phyloP scores from a whole-genome alignment of 2,113 vertebrate species.

The Macrotis lagotis region DNA sequence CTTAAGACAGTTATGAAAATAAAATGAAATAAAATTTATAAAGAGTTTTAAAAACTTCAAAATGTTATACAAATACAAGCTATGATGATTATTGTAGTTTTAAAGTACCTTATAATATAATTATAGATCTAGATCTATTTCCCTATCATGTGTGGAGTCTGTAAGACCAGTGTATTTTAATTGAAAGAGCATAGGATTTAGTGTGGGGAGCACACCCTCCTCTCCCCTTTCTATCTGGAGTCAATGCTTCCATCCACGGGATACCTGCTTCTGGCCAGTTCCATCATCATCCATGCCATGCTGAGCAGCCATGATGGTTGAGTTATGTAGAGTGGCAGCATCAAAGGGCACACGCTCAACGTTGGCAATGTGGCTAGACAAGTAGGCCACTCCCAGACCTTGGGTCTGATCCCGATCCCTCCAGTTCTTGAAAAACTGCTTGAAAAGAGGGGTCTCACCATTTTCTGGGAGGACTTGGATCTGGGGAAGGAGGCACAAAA shows the following conservation, averaged over 20 bases:
- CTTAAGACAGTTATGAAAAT: background rate
- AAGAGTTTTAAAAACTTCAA: background rate
- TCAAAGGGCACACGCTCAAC: conserved; percentile 95
- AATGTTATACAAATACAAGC: background rate
- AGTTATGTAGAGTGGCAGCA: conserved; percentile 90
- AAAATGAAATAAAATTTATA: background rate
- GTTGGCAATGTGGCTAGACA: conserved; percentile 94
- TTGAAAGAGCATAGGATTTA: rapidly evolving
- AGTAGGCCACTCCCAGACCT: conserved; percentile 90
- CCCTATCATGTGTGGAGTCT: background rate
- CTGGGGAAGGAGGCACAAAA: conserved; percentile 66
- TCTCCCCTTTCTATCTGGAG: rapidly evolving
- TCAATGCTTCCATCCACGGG: rapidly evolving
- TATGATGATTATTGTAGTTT: background rate
- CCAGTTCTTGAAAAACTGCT: conserved; percentile 99
- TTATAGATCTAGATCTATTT: background rate
- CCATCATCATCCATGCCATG: conserved; percentile 97
- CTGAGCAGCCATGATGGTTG: conserved; percentile 95
- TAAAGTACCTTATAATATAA: background rate
- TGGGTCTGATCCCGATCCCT: conserved; percentile 93
- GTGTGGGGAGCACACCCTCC: rapidly evolving
- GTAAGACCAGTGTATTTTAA: background rate
- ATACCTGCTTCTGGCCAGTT: conserved; percentile 91
- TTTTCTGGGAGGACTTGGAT: conserved; percentile 94
- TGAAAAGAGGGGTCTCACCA: conserved; percentile 97